Conservation (phyloP, 2,113 vertebrate genomes). For the Seriola quinqueradiata region DNA sequence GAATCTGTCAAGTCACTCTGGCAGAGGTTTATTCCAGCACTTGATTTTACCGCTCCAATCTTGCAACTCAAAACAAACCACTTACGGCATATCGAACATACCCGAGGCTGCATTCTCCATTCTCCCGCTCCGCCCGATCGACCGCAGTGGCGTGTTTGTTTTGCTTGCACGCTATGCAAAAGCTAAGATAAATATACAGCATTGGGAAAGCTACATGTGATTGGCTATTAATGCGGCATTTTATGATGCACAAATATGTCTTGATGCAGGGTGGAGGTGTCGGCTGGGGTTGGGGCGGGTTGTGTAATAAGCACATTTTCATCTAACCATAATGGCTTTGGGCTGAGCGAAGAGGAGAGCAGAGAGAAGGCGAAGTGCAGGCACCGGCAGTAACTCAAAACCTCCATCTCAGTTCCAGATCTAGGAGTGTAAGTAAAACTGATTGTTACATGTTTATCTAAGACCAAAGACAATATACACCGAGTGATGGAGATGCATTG, state of each 20-base stretch:
- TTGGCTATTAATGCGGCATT: slow-evolving; percentile 68
- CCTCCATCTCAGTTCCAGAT: slow-evolving; percentile 10
- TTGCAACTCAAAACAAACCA: slow-evolving; percentile 66
- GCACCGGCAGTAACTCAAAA: slow-evolving; percentile 18
- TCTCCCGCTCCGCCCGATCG: slow-evolving; percentile 25
- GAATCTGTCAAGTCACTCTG: slow-evolving; percentile 29
- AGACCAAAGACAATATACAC: slow-evolving; percentile 24
- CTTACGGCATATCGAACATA: slow-evolving; percentile 62
- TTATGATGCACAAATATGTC: slow-evolving; percentile 74
- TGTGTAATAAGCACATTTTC: slow-evolving; percentile 68
- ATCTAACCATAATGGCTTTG: slow-evolving; percentile 67
- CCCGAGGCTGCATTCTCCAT: slow-evolving; percentile 44
- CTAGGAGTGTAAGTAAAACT: slow-evolving; percentile 6
- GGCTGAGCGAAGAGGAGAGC: slow-evolving; percentile 8
- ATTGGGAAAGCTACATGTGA: slow-evolving; percentile 63
- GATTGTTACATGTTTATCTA: slow-evolving; percentile 44
- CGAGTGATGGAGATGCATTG: slow-evolving; percentile 18
- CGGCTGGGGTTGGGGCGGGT: slow-evolving; percentile 12
- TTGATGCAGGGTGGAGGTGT: slow-evolving; percentile 45
- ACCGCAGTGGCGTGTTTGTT: slow-evolving; percentile 71
- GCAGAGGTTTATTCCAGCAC: not conserved
- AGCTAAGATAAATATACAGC: slow-evolving; percentile 62
- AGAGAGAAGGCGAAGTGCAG: slow-evolving; percentile 21
- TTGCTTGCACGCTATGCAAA: slow-evolving; percentile 60
- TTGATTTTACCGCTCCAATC: slow-evolving; percentile 19